Base-by-base conservation (phyloP, 1,140 invertebrate genomes). In the Scaptomyza pallida region DNA sequence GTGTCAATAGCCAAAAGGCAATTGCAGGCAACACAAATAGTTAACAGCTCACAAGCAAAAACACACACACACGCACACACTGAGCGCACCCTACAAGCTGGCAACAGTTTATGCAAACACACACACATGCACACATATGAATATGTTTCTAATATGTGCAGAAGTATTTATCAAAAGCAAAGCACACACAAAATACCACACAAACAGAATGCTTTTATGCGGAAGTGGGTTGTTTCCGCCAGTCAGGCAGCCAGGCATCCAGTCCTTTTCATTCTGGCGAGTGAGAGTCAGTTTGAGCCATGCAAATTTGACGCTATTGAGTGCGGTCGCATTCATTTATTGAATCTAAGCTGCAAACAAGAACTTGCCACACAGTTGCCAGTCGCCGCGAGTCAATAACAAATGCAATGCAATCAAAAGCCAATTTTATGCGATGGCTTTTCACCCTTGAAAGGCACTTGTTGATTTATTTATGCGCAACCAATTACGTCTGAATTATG, bases 121-220 rank as follows among this genome's bases (percentile, higher is more conserved):
- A 59, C 72, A 69, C 54, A 43, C 26, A 41, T 13, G 41, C 45
- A 26, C 26, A 59, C 76, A 67, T 55, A 70, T 74, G 65, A 57
- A 75, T 72, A 79, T 79, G 70, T 69, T 70, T 73, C 75, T 86
- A 77, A 86, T 85, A 77, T 85, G 77, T 80, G 65, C 71, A 75
- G 65, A 68, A 86, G 54, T 70, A 70, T 70, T 60, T 64, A 86
- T 85, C 64, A 85, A 80, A 77, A 80, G 73, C 30, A 59, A 52
- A 26, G 45, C 51, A 50, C 10, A 47, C 56, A 68, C 26, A 12
- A 13, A 15, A 57, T 16, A 61, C 37, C n/a, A 54, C 23, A 63
- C 17, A 13, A 3, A 1, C 3, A 37, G 10, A 19, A 19, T 54
- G 65, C 45, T 68, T 61, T 40, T 37, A 10, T 52, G 47, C 21